A percentile compares a stretch with the other conserved stretches of the same genome.
phyloP scores from a whole-genome alignment of 2,888 invertebrate genomes.

The Pseudolycoriella hygida region DNA sequence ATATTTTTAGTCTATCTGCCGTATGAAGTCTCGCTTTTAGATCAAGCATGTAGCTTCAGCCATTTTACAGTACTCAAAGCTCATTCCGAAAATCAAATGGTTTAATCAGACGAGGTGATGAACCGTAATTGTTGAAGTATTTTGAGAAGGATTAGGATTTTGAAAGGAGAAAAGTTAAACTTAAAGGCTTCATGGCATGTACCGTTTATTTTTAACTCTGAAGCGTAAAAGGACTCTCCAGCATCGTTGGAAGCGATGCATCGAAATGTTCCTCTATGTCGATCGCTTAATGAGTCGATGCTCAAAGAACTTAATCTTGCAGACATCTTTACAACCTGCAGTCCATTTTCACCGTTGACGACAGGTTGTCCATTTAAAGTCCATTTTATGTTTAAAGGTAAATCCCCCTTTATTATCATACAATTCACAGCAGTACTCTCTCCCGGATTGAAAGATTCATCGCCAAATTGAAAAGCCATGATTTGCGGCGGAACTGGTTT shows the following conservation, averaged over 20 bases:
- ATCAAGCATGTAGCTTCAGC: conserved; percentile 41
- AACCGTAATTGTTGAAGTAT: too few species aligned
- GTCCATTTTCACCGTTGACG: conserved; percentile 18
- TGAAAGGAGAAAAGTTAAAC: neutral
- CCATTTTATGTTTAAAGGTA: conserved; percentile 49
- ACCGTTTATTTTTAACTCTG: conserved; percentile 23
- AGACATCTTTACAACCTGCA: conserved; percentile 29
- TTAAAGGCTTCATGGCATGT: conserved; percentile 5
- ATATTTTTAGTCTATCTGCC: too few species aligned
- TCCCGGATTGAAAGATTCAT: conserved; percentile 35
- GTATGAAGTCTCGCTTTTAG: conserved; percentile 45
- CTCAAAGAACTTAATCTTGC: conserved; percentile 44
- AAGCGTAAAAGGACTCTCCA: conserved; percentile 31
- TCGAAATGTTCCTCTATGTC: conserved; percentile 55
- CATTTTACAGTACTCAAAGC: conserved; percentile 47
- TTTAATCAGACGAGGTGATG: conserved; percentile 25
- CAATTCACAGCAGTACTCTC: conserved; percentile 37
- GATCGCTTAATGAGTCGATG: conserved; percentile 43
- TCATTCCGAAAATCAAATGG: conserved; percentile 26
- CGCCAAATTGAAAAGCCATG: conserved; percentile 46
- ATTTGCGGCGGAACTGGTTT: conserved; percentile 41
- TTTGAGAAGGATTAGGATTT: too few species aligned
- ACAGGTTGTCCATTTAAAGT: conserved; percentile 30
- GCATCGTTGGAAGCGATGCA: conserved; percentile 56
- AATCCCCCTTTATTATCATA: conserved; percentile 41